Evolutionary conservation across 2,888 invertebrate genomes (phyloP), one percentile per base, ranked within the genome.

Genomic region (Eueremaeus valkanovi): DNA sequence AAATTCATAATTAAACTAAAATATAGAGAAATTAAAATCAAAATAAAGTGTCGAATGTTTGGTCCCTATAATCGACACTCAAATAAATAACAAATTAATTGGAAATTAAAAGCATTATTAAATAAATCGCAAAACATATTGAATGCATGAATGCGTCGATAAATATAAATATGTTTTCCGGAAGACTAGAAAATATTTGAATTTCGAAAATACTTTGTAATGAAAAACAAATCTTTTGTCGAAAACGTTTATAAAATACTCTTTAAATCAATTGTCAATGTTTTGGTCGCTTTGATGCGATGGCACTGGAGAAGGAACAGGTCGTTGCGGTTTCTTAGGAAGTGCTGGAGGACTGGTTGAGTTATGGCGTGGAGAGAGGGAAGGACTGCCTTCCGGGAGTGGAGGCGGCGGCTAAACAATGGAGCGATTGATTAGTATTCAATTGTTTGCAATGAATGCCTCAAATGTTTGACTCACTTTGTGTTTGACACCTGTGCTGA

Each of bases 321-420:
- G 24, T 49, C 66, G 75, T 27, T 68, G 76, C 9, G 77, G 77
- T 49, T 76, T 77, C 74, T 77, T 73, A 18, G 78, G 78, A 40
- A 78, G 73, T 70, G 76, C 78, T 58, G 78, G 77, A 40, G 76
- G 75, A 33, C 18, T 55, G n/a, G 70, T 6, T 16, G 70, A 45
- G 18, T 27, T 70, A 3, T 27, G n/a, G 11, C 42, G 70, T 13
- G 70, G 70, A 24, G 27, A 21, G 2, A 70, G 8, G 0, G 42
- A 45, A 11, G 70, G 70, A 16, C 42, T 74, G 45, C 73, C 68
- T 21, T 27, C 36, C 24, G 58, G 68, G 5, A 68, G 49, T 11
- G 76, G 58, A 21, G 55, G 66, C 1, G 51, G 63, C 40, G 77
- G 75, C 58, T 75, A 42, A 16, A 42, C 29, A 11, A 45, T 11